Evolutionary conservation across 2,797 vertebrate species (phyloP).

Genomic region (Crax fasciolata): DNA sequence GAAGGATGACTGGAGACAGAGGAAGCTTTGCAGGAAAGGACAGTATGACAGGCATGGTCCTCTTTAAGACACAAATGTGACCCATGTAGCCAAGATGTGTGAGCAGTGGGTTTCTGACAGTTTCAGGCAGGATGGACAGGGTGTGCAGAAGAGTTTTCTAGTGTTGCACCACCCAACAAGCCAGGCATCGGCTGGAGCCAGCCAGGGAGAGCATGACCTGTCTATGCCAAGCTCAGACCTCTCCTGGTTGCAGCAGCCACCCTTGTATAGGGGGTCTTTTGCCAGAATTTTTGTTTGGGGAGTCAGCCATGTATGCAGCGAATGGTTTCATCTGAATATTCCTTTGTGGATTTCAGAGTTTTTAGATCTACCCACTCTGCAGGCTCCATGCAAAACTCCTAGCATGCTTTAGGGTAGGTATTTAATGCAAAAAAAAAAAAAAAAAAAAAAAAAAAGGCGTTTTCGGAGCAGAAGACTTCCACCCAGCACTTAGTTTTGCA

Average conservation of each 20-base stretch:
- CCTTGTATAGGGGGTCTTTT: neutral
- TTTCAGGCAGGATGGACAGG: neutral
- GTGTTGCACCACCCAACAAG: neutral
- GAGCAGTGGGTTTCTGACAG: fast-evolving
- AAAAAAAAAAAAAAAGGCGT: neutral
- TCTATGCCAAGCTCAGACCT: neutral
- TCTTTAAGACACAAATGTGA: neutral
- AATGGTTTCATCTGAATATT: neutral
- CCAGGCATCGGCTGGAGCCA: neutral
- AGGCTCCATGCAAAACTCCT: neutral
- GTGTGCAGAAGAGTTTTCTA: neutral
- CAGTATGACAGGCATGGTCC: neutral
- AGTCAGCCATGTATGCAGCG: neutral
- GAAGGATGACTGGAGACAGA: neutral
- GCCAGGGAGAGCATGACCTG: neutral
- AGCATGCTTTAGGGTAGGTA: neutral
- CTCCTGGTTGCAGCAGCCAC: neutral
- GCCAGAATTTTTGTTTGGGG: neutral
- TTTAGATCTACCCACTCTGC: neutral
- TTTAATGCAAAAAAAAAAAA: neutral
- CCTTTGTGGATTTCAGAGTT: neutral
- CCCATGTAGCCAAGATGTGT: neutral
- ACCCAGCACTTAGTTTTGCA: neutral
- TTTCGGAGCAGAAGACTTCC: neutral
- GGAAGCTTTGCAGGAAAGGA: neutral